Evolutionary conservation across 2,797 vertebrate species (phyloP).

Genomic region (Gephyroberyx darwinii): DNA sequence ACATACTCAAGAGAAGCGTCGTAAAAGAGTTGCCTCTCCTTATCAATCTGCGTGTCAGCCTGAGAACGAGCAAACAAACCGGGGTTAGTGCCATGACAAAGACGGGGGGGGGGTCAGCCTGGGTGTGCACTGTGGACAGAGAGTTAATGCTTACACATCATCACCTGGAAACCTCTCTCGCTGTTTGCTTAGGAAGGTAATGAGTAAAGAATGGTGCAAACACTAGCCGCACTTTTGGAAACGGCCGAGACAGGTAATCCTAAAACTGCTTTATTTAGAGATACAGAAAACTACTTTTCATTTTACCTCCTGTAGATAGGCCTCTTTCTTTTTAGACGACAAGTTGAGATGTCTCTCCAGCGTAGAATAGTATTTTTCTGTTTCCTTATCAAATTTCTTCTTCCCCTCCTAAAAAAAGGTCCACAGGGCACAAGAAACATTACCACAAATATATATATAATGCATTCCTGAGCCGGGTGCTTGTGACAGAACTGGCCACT

Average conservation of each 20-base stretch:
- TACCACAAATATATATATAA: constrained; percentile 3
- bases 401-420: constrained; percentile 87
- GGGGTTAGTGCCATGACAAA: constrained; percentile 44
- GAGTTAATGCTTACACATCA: constrained; percentile 54
- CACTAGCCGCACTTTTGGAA: constrained; percentile 34
- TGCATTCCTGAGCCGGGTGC: constrained; percentile 7
- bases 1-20: constrained; percentile 98
- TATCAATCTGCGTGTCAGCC: constrained; percentile 94
- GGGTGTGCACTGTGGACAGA: constrained; percentile 24
- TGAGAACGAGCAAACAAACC: constrained; percentile 74
- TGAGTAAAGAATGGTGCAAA: constrained; percentile 37
- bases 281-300: constrained; percentile 38
- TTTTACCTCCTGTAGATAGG: constrained; percentile 96
- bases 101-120: constrained; percentile 18
- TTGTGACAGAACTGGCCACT: constrained; percentile 56
- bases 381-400: constrained; percentile 99
- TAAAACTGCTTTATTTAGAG: constrained; percentile 60
- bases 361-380: constrained; percentile 96
- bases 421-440: constrained; percentile 40
- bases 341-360: constrained; percentile 97
- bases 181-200: constrained; percentile 24
- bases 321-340: constrained; percentile 98
- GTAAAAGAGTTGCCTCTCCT: constrained; percentile 95
- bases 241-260: constrained; percentile 9
- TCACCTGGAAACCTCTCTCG: constrained; percentile 26